Base-by-base conservation (phyloP, 2,888 invertebrate species). In the Malacosoma neustria region DNA sequence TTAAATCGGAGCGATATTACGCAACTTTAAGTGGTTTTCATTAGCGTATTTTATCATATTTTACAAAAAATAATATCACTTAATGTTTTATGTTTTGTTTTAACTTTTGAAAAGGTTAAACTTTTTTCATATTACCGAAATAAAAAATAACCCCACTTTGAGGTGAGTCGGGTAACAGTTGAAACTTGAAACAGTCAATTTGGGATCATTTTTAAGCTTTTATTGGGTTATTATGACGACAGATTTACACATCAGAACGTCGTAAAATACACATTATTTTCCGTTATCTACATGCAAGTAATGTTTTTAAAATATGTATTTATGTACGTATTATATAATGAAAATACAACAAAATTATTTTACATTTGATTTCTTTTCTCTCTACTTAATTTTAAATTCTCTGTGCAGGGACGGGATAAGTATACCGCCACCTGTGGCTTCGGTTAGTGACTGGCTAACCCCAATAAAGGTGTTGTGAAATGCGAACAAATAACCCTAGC, bases 111-210 rank as follows among this genome's bases (percentile, higher is more conserved):
- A 59, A 52, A 50, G 52, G 55, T 59, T 40, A 40, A 76, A 72
- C 69, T 75, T 76, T 76, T 76, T 73, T 76, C 67, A 74, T 75
- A 67, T 72, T 62, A 51, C 50, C 49, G 46, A 54, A 51, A 57
- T 59, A 49, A 54, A 56, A 59, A 57, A 60, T 22, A 22, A 22
- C 22, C 22, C 22, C 54, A 48, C 43, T 45, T 36, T 35, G 46
- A 42, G 44, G 51, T 54, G 52, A 56, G 43, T 43, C 53, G 47
- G 47, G 36, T 46, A 55, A 54, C 65, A 61, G 73, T 73, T 61
- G 63, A 73, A 61, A 63, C 56, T 60, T 63, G 55, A 57, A 49
- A 51, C 48, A 43, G 41, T 42, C 47, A 48, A 51, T 51, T 52
- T 43, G 39, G 43, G 40, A 36, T 41, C 39, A 49, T 44, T 43